A percentile compares a stretch with the other conserved stretches of the same genome.
phyloP scores from a whole-genome alignment of 2,113 vertebrate species.

The Elgaria multicarinata region DNA sequence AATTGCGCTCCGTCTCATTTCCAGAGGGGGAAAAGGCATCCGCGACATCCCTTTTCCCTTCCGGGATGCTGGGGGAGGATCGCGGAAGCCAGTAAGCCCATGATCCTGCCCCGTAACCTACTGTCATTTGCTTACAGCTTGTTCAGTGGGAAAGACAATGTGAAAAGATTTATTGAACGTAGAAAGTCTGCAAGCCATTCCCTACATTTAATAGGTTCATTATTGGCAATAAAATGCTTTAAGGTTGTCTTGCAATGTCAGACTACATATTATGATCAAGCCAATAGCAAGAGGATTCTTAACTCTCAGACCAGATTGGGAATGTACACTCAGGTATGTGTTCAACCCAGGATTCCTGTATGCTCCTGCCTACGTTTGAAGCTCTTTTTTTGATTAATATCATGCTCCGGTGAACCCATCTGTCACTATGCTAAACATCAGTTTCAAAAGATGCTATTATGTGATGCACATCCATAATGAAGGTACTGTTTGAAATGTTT shows the following conservation, averaged over 20 bases:
- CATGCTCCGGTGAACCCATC: conserved; percentile 65
- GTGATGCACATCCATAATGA: conserved; percentile 28
- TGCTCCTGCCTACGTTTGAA: conserved; percentile 49
- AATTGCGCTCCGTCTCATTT: too few species aligned
- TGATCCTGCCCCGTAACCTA: too few species aligned
- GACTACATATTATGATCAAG: conserved; percentile 52
- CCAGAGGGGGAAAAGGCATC: too few species aligned
- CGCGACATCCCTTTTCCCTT: too few species aligned
- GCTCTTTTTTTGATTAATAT: conserved; percentile 73
- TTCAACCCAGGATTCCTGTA: conserved; percentile 49
- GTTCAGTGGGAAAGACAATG: not conserved
- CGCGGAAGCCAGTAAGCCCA: too few species aligned
- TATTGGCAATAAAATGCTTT: conserved; percentile 52
- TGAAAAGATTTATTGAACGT: not conserved
- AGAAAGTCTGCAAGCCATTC: not conserved
- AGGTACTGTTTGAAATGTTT: conserved; percentile 11
- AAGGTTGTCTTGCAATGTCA: conserved; percentile 43
- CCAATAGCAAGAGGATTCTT: conserved; percentile 51
- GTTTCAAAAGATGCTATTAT: conserved; percentile 44
- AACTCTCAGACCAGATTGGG: conserved; percentile 71
- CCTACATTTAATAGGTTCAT: conserved; percentile 27
- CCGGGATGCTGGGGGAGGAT: too few species aligned
- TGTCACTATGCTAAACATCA: conserved; percentile 44
- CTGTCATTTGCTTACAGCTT: not conserved
- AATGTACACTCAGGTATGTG: conserved; percentile 35